Conservation (phyloP, 2,888 invertebrate species). For the Malacosoma neustria region DNA sequence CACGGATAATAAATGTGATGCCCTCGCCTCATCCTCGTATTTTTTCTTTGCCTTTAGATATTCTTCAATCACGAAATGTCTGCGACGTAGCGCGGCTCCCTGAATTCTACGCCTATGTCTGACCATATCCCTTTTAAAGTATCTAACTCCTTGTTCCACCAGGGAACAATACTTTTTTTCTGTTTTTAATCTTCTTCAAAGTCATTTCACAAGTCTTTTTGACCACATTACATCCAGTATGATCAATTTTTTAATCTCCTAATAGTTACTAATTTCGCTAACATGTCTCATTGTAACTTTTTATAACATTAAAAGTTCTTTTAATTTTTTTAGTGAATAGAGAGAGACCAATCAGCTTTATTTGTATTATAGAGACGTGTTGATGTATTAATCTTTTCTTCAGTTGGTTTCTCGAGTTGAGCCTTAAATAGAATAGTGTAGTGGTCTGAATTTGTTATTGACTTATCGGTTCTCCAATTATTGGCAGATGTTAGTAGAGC, state of each 20-base stretch:
- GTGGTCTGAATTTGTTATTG: slow-evolving; percentile 12
- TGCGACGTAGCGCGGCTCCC: slow-evolving; percentile 2
- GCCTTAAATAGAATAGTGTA: slow-evolving; percentile 10
- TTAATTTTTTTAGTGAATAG: no score
- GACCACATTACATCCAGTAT: neutral
- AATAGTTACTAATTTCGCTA: neutral
- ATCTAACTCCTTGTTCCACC: slow-evolving; percentile 5
- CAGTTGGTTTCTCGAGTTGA: neutral
- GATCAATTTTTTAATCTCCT: neutral
- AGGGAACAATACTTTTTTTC: slow-evolving; percentile 1
- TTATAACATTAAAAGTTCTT: no score
- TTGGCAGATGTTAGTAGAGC: slow-evolving; percentile 2
- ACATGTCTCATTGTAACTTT: no score
- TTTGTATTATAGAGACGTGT: slow-evolving; percentile 8
- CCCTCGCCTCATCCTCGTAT: slow-evolving; percentile 1
- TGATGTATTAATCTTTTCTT: neutral
- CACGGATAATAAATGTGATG: no score
- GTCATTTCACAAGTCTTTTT: neutral
- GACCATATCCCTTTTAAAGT: neutral
- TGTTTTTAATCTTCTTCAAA: no score
- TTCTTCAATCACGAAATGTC: slow-evolving; percentile 1
- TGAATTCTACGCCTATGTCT: slow-evolving; percentile 1
- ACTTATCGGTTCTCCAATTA: slow-evolving; percentile 5
- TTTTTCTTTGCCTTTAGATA: slow-evolving; percentile 4
- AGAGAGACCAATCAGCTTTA: slow-evolving; percentile 7